These are phyloP conservation scores for Lontra canadensis DNA, from an alignment of 2,113 vertebrate species.

Conservation along the genomic window DNA sequence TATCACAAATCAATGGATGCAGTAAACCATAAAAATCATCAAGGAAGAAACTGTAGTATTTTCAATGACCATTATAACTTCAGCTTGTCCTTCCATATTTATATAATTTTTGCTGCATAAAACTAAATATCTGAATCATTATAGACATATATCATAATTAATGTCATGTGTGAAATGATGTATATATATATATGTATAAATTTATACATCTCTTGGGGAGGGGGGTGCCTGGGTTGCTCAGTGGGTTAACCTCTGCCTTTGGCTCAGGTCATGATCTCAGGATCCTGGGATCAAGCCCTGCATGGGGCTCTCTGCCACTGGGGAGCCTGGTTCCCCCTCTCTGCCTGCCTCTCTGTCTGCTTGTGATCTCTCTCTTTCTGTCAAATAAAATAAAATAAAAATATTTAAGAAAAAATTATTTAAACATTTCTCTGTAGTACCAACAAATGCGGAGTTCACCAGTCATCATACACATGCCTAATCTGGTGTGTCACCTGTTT, in stretches of 20 bases:
- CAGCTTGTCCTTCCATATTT: neutral
- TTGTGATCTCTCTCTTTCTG: too few relatives aligned
- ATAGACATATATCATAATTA: neutral
- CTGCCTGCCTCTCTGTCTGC: too few relatives aligned
- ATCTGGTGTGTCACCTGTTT: neutral
- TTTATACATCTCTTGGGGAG: neutral
- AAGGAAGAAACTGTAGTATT: neutral
- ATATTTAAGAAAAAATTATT: too few relatives aligned
- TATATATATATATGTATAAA: neutral
- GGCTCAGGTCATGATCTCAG: too few relatives aligned
- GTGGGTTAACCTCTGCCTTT: too few relatives aligned
- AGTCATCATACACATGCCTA: neutral
- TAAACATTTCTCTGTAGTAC: neutral
- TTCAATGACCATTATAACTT: neutral
- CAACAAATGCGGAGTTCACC: neutral
- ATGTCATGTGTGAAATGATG: neutral
- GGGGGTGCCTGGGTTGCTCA: too few relatives aligned
- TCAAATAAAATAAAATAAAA: too few relatives aligned
- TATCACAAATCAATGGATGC: neutral
- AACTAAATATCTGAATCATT: neutral
- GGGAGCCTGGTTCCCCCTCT: too few relatives aligned
- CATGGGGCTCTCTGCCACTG: too few relatives aligned
- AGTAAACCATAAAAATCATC: neutral
- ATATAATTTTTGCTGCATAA: neutral
- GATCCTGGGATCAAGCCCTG: too few relatives aligned